phyloP scores from a whole-genome alignment of 1,140 invertebrate species.

The Zophobas morio region DNA sequence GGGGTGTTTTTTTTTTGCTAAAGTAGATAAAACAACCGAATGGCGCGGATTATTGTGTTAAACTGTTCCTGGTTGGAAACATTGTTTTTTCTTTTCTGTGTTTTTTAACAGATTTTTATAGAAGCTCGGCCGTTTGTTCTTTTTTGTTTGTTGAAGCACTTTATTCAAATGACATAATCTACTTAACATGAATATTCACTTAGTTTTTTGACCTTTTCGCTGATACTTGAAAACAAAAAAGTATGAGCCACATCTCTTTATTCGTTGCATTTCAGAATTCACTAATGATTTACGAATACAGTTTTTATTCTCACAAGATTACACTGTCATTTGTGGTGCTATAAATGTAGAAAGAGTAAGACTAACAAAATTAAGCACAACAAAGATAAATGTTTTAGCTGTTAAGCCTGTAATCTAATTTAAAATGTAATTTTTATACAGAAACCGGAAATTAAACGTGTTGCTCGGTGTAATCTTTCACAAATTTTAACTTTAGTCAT shows the following conservation, averaged over 20 bases:
- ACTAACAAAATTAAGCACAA: slow-evolving; percentile 10
- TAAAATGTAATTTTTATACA: slow-evolving; percentile 1
- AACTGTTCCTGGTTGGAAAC: slow-evolving; percentile 20
- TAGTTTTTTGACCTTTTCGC: too few relatives aligned
- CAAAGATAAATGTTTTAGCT: slow-evolving; percentile 22
- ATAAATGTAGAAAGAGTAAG: slow-evolving; percentile 3
- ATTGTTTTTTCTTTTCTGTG: slow-evolving; percentile 8
- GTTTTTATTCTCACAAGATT: too few relatives aligned
- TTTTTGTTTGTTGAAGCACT: not conserved
- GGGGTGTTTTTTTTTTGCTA: slow-evolving; percentile 14
- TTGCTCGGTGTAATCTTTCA: slow-evolving; percentile 5
- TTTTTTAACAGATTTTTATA: slow-evolving; percentile 21
- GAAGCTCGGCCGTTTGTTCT: not conserved
- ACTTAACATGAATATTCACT: not conserved
- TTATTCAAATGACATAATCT: not conserved
- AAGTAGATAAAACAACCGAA: slow-evolving; percentile 33
- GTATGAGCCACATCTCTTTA: not conserved
- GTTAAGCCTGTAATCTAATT: slow-evolving; percentile 9
- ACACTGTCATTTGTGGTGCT: not conserved
- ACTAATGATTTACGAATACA: too few relatives aligned
- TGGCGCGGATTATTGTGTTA: slow-evolving; percentile 25
- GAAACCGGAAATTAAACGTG: slow-evolving; percentile 31
- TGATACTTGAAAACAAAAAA: too few relatives aligned
- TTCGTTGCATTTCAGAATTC: not conserved
- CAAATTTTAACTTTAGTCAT: not conserved